These are phyloP conservation scores for Cricetomys ansorgei DNA, from an alignment of 2,113 vertebrate genomes.

Conservation along the genomic window DNA sequence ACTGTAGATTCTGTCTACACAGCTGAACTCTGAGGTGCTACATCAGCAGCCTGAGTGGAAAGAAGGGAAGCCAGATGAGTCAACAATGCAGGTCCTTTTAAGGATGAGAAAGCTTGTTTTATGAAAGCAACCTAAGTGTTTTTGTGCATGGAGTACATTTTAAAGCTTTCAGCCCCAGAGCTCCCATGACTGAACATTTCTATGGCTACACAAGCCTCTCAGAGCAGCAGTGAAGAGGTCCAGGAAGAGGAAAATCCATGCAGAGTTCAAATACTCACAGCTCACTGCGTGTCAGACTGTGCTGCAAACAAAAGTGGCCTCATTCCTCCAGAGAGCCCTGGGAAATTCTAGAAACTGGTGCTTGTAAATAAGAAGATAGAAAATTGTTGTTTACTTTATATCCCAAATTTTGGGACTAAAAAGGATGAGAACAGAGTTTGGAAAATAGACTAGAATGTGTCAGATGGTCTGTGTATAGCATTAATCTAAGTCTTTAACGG, in stretches of 20 bases:
- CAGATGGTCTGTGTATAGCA: background rate
- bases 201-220: background rate
- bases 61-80: too few species aligned
- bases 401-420: background rate
- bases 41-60: too few species aligned
- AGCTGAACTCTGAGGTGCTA: background rate
- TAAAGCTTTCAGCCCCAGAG: background rate
- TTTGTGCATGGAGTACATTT: background rate
- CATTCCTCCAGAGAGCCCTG: background rate
- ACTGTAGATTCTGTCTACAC: background rate
- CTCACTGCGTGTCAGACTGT: background rate
- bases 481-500: background rate
- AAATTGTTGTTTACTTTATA: background rate
- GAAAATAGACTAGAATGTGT: background rate
- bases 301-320: background rate
- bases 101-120: background rate
- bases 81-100: background rate
- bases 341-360: background rate
- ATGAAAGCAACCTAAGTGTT: background rate
- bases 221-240: background rate
- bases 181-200: background rate
- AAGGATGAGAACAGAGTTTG: background rate
- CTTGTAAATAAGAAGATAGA: background rate
- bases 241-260: background rate
- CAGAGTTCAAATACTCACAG: background rate